These are phyloP conservation scores for Indicator indicator DNA, from an alignment of 2,113 vertebrate genomes.

Conservation along the genomic window DNA sequence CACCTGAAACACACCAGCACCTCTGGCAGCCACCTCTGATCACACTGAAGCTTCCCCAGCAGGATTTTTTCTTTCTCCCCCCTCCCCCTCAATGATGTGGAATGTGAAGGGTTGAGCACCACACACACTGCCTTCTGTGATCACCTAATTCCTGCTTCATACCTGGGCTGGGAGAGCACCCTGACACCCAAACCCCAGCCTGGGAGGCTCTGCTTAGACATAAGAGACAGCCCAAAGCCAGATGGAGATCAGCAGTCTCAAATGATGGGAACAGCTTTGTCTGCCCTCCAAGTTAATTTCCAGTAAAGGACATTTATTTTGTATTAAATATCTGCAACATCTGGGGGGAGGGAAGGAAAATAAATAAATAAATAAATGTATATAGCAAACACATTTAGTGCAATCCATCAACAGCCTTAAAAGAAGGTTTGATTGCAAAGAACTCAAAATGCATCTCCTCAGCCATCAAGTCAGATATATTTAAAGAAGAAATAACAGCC, in stretches of 20 bases:
- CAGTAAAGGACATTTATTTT: slow-evolving; percentile 27
- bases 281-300: slow-evolving; percentile 24
- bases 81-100: background rate
- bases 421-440: background rate
- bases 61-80: background rate
- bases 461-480: background rate
- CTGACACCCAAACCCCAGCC: background rate
- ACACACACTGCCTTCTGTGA: background rate
- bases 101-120: slow-evolving; percentile 10
- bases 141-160: slow-evolving; percentile 27
- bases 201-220: slow-evolving; percentile 37
- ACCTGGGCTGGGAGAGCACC: background rate
- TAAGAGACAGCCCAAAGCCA: background rate
- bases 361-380: background rate
- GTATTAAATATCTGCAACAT: background rate
- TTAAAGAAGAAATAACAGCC: slow-evolving; percentile 18
- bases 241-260: slow-evolving; percentile 23
- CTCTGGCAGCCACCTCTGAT: background rate
- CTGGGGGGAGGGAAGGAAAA: background rate
- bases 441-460: slow-evolving; percentile 22
- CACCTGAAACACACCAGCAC: background rate
- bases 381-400: background rate
- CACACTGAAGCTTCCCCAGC: background rate
- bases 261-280: slow-evolving; percentile 12
- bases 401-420: background rate